phyloP scores from a whole-genome alignment of 2,797 vertebrate genomes.

The Botia almorhae region DNA sequence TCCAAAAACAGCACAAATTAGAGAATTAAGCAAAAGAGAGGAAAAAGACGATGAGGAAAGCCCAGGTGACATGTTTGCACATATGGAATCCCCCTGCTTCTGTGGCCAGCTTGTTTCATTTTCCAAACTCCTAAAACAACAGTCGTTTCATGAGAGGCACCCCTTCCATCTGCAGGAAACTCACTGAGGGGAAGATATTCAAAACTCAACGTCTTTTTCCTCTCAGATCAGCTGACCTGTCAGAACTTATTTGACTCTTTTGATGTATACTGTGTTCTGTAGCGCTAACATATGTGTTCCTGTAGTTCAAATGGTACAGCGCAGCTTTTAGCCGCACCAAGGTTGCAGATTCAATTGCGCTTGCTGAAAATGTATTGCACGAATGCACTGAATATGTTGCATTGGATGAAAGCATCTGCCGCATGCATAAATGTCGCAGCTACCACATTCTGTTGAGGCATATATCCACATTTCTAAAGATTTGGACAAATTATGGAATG shows the following conservation, averaged over 20 bases:
- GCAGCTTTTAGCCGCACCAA: not conserved
- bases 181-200: slow-evolving; percentile 23
- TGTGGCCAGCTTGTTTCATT: slow-evolving; percentile 65
- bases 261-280: not conserved
- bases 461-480: not conserved
- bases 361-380: not conserved
- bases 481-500: too few relatives aligned
- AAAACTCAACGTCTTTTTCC: slow-evolving; percentile 15
- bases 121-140: slow-evolving; percentile 67
- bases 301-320: not conserved
- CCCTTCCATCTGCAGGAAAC: slow-evolving; percentile 14
- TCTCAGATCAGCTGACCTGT: slow-evolving; percentile 33
- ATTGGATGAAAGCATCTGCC: not conserved
- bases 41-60: slow-evolving; percentile 66
- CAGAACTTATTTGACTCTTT: slow-evolving; percentile 5
- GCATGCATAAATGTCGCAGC: not conserved
- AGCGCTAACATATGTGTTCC: not conserved
- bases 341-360: not conserved
- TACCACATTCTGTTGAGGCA: not conserved
- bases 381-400: not conserved
- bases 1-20: slow-evolving; percentile 51
- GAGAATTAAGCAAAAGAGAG: slow-evolving; percentile 37
- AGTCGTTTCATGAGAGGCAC: slow-evolving; percentile 37
- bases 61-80: slow-evolving; percentile 73
- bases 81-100: slow-evolving; percentile 68